Percentiles rank a stretch among this genome's conserved stretches.
Conservation (phyloP, 2,888 invertebrate species). For the Cataglyphis rosenhaueri region DNA sequence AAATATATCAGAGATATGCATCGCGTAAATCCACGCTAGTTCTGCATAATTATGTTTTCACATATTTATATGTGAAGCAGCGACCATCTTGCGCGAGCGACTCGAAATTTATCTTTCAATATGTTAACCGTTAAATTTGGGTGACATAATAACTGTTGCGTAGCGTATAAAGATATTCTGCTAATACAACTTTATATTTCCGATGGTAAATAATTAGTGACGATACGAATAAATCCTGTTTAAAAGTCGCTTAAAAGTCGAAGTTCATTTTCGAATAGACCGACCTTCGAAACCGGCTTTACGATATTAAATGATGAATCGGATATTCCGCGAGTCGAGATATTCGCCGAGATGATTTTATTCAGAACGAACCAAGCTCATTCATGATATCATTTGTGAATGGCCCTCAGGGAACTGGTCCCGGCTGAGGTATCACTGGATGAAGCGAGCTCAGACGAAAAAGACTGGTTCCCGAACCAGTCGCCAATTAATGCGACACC, state of each 20-base stretch:
- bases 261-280: slow-evolving; percentile 47
- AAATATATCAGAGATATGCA: slow-evolving; percentile 26
- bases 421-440: slow-evolving; percentile 40
- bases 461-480: slow-evolving; percentile 75
- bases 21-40: slow-evolving; percentile 5
- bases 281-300: slow-evolving; percentile 58
- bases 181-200: not conserved
- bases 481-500: slow-evolving; percentile 73
- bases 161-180: not conserved
- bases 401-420: slow-evolving; percentile 59
- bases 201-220: slow-evolving; percentile 13
- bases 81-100: not conserved
- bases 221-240: slow-evolving; percentile 34
- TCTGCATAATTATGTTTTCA: not conserved
- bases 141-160: slow-evolving; percentile 7
- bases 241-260: slow-evolving; percentile 43
- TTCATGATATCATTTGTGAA: slow-evolving; percentile 75
- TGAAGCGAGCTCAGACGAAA: slow-evolving; percentile 39
- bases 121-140: slow-evolving; percentile 10
- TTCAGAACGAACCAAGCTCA: slow-evolving; percentile 65
- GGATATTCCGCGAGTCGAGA: slow-evolving; percentile 20
- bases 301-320: slow-evolving; percentile 40
- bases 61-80: not conserved
- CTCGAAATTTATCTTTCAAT: slow-evolving; percentile 2
- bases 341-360: slow-evolving; percentile 42